Evolutionary conservation across 1,140 invertebrate species (phyloP), one percentile per base, ranked within the genome.

Genomic region (Zaprionus ornatus): DNA sequence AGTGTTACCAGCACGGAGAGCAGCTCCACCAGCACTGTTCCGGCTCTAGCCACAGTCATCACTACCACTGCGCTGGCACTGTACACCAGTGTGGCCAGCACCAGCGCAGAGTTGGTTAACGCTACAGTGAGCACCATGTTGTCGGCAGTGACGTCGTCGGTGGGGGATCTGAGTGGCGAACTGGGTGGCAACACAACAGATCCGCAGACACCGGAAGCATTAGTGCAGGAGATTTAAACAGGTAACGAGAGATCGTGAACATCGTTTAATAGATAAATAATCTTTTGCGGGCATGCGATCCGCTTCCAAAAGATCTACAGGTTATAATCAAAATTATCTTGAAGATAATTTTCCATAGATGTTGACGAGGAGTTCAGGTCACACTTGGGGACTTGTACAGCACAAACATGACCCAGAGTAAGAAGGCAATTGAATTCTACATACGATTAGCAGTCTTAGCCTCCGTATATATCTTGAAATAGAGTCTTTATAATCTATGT

Each of bases 171-270:
- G 2, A 91, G 90, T 57, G 78, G 74, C 1, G 91, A 92, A 57
- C 54, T 80, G 21, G 77, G 74, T 1, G 69, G 69, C 60, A 86
- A 86, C 48, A 92, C 91, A 50, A 91, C 91, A 12, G 91, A 92
- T 86, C 91, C 91, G 0, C 91, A 92, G 67, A 92, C 87, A 9
- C 82, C 91, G 0, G 80, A 85, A 6, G 91, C 88, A n/a, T 60
- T 92, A 37, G 35, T 92, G 62, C 75, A 91, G 40, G 65, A 80
- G 13, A 93, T 91, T 64, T 94, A 71, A 88, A 9, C 13, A 4
- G 37, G 15, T 4, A 91, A 17, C 12, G n/a, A 5, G 15, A 32
- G n/a, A 35, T 37, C 19, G n/a, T 4, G 32, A 19, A 27, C 10
- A 40, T 25, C 19, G 32, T 42, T 54, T 27, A 15, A 50, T 17